Base-by-base conservation (phyloP, 2,888 invertebrate species). In the Andricus curvator region DNA sequence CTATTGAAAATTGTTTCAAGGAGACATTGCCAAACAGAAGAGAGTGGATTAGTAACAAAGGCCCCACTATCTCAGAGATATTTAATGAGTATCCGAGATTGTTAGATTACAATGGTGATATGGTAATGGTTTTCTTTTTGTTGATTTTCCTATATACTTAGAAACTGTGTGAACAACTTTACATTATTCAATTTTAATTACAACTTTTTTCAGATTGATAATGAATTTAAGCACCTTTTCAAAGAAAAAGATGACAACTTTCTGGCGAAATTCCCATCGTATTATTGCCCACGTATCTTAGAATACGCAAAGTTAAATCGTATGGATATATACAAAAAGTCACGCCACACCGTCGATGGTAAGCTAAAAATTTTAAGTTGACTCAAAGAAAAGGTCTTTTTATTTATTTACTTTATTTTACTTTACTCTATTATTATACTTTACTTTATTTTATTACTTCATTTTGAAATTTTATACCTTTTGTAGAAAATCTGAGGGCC, bases 61-160 rank as follows among this genome's bases (percentile, higher is more conserved):
- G 62, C 25, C 78, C 82, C 15, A 66, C 64, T 51, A 78, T 82
- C 62, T 64, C 66, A n/a, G 67, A 79, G 37, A 78, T 83, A 70
- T 81, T 79, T 33, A n/a, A 80, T 4, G 48, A 78, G 20, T 80
- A 78, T 66, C 79, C 77, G n/a, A 74, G 82, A 56, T 44, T 80
- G 56, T 64, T 80, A 20, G 79, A 82, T 76, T 80, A 78, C 33
- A 67, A 76, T 9, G 82, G 80, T 64, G 82, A 81, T 62, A 77
- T 68, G 70, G 79, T 80, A 41, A 64, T 25, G 15, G 22, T 44
- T 48, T 48, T 48, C 4, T 48, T 48, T 2, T 15, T 48, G 15
- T n/a, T n/a, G n/a, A n/a, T 5, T 15, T 48, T 48, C 2, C 15
- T 1, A 15, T 48, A 48, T 44, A 8, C 17, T 48, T 48, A 4